These are phyloP conservation scores for Siphlonurus alternatus DNA, from an alignment of 2,888 invertebrate genomes.

Conservation along the genomic window DNA sequence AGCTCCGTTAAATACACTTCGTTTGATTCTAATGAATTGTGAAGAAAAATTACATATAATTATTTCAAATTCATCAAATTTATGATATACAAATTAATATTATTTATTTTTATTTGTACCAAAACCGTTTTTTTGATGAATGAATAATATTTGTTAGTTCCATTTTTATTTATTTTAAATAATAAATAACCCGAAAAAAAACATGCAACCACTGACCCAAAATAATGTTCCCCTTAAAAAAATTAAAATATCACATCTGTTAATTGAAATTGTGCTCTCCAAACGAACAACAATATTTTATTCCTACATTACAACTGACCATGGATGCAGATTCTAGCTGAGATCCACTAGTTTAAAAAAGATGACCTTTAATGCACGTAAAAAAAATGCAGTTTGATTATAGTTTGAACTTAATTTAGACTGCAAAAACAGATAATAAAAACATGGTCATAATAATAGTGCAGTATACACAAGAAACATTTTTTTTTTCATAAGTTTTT, in stretches of 20 bases:
- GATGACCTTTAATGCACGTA: background rate
- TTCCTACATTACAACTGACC: background rate
- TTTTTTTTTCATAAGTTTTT: too few relatives aligned
- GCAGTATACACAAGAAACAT: too few relatives aligned
- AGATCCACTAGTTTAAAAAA: background rate
- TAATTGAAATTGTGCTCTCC: background rate
- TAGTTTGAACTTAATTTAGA: too few relatives aligned
- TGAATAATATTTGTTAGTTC: too few relatives aligned
- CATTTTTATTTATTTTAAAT: background rate
- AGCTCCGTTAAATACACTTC: too few relatives aligned
- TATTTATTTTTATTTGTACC: too few relatives aligned
- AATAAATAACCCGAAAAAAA: background rate
- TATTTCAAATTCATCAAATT: too few relatives aligned
- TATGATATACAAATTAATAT: too few relatives aligned
- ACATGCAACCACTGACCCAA: background rate
- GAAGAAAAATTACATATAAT: too few relatives aligned
- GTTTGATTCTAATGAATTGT: too few relatives aligned
- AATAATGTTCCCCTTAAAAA: background rate
- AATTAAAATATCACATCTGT: slow-evolving; percentile 2
- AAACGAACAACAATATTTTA: background rate
- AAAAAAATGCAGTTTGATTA: background rate
- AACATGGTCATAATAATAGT: too few relatives aligned
- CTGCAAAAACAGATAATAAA: background rate
- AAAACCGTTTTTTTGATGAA: too few relatives aligned
- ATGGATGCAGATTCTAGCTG: background rate